Evolutionary conservation across 2,888 invertebrate species (phyloP), one percentile per base, ranked within the genome.

Genomic region (Chrysolina oricalcia): DNA sequence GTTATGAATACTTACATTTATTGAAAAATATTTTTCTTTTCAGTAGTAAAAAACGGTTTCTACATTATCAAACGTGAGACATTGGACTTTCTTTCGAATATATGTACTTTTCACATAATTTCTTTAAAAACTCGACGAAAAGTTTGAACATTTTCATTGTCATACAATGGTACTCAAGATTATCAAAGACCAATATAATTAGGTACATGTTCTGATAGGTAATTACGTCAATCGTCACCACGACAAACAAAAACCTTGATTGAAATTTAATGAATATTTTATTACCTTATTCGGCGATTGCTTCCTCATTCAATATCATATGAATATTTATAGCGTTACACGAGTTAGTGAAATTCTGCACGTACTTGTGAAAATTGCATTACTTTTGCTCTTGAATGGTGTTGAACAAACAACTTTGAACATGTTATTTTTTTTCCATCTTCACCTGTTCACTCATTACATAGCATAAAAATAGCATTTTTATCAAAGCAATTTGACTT

Each of bases 211-310:
- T 53, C 53, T 53, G 10, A 19, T 50, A 19, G n/a, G n/a, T n/a
- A n/a, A n/a, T n/a, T n/a, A n/a, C 19, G 17, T 1, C 17, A 21
- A 50, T 50, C 10, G 50, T 50, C 50, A 50, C 50, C 19, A 11
- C 19, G 21, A 17, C 10, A 50, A 50, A 19, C 5, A 19, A 9
- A 50, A 50, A 6, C 19, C 21, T 19, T 19, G 53, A 53, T 19
- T 53, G 11, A 53, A 17, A 53, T 53, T 53, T 11, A 53, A 53
- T 53, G 19, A 53, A 53, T 13, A 53, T 5, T 53, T 53, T 53
- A 53, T 53, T 53, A 53, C 53, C 19, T 53, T 17, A 53, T 17
- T 19, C 21, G 11, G 53, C 17, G 21, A 53, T 19, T 11, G 19
- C 53, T 53, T 53, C 53, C 53, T 53, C 53, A 53, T 53, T 53